These are phyloP conservation scores for Delichon dasypus DNA, from an alignment of 2,797 vertebrate genomes.

Conservation along the genomic window DNA sequence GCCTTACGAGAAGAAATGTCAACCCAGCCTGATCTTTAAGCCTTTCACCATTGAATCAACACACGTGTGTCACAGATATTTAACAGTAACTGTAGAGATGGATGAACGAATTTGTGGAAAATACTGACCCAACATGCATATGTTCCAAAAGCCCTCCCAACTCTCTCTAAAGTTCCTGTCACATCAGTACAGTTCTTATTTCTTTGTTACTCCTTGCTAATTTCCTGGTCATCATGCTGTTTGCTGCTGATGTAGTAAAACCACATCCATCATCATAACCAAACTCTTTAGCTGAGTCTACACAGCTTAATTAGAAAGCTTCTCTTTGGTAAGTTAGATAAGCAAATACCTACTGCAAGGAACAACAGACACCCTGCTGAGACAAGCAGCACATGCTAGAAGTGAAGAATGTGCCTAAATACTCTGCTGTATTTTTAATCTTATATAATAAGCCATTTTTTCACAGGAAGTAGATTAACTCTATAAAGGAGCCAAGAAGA, in stretches of 20 bases:
- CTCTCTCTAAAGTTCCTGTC: not conserved
- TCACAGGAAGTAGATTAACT: not conserved
- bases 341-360: not conserved
- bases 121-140: not conserved
- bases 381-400: not conserved
- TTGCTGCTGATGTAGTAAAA: not conserved
- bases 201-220: not conserved
- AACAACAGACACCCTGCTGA: not conserved
- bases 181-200: not conserved
- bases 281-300: not conserved
- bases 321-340: not conserved
- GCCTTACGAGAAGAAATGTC: conserved; percentile 75
- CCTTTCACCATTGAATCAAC: conserved; percentile 39
- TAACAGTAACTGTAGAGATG: conserved; percentile 35
- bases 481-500: not conserved
- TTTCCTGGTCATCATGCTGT: not conserved
- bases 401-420: not conserved
- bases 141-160: not conserved
- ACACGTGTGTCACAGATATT: conserved; percentile 14
- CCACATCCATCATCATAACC: not conserved
- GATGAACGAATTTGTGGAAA: conserved; percentile 16
- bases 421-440: not conserved
- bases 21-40: conserved; percentile 54
- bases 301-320: not conserved
- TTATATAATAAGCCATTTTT: not conserved